Conservation (phyloP, 2,888 invertebrate species). For the Drosophila borealis region DNA sequence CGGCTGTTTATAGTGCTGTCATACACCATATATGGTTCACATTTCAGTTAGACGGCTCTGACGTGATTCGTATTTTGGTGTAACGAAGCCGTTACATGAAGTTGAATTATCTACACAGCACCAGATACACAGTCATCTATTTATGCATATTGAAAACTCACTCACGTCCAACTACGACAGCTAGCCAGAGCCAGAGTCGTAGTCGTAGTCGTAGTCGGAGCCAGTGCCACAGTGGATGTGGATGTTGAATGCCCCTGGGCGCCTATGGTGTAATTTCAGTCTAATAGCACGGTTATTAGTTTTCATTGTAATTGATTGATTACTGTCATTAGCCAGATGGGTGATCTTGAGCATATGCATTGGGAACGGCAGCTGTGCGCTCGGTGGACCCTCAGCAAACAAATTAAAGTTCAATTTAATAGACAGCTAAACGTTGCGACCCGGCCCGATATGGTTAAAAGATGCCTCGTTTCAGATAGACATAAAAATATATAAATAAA, state of each 20-base stretch:
- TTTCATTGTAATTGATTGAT: conserved; percentile 76
- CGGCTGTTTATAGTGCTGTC: conserved; percentile 76
- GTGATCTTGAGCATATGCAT: conserved; percentile 44
- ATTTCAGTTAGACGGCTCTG: conserved; percentile 73
- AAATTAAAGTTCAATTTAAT: conserved; percentile 60
- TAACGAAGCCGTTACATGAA: conserved; percentile 48
- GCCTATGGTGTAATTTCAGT: conserved; percentile 56
- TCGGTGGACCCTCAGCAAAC: conserved; percentile 30
- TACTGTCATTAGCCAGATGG: conserved; percentile 56
- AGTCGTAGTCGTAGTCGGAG: background rate
- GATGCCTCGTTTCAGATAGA: conserved; percentile 19
- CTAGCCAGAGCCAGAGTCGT: background rate
- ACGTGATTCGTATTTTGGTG: conserved; percentile 60
- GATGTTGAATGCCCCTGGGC: conserved; percentile 43
- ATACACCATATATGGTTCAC: conserved; percentile 76
- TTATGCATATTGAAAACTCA: conserved; percentile 49
- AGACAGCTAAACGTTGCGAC: conserved; percentile 41
- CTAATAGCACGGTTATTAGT: conserved; percentile 73
- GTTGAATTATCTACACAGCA: conserved; percentile 14
- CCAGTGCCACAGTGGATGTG: conserved; percentile 10
- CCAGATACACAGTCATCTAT: conserved; percentile 6
- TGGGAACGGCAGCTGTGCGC: conserved; percentile 33
- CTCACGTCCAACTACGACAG: conserved; percentile 21
- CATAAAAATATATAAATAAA: background rate
- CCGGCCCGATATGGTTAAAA: conserved; percentile 25